A percentile compares a stretch with the other conserved stretches of the same genome.
phyloP scores from a whole-genome alignment of 2,888 invertebrate species.

The Leucania comma region DNA sequence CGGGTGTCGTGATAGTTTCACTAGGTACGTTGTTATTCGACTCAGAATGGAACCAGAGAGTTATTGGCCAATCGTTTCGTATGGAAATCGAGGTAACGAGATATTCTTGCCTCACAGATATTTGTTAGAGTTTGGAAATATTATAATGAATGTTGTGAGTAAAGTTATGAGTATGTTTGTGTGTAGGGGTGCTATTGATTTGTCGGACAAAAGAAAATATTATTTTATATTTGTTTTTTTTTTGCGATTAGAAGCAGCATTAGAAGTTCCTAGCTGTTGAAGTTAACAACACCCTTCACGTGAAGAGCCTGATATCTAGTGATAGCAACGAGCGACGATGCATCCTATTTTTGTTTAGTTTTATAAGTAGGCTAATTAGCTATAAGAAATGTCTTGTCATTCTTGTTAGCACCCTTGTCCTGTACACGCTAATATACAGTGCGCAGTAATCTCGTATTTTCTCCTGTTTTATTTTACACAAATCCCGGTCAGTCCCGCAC shows the following conservation, averaged over 20 bases:
- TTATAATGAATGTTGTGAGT: constrained; percentile 2
- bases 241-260: neutral
- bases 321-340: too few relatives aligned
- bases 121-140: constrained; percentile 4
- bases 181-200: neutral
- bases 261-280: too few relatives aligned
- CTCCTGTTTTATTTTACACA: too few relatives aligned
- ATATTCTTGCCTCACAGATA: constrained; percentile 13
- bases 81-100: constrained; percentile 17
- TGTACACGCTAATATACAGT: too few relatives aligned
- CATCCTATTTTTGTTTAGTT: too few relatives aligned
- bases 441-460: too few relatives aligned
- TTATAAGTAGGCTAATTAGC: too few relatives aligned
- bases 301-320: too few relatives aligned
- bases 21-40: constrained; percentile 5
- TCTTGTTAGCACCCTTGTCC: too few relatives aligned
- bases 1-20: constrained; percentile 29
- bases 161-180: constrained; percentile 31
- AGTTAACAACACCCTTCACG: too few relatives aligned
- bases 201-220: neutral
- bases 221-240: neutral
- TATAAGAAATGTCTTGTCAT: too few relatives aligned
- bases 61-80: constrained; percentile 19
- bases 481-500: too few relatives aligned
- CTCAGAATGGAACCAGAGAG: constrained; percentile 25